A percentile compares a stretch with the other conserved stretches of the same genome.
Evolutionary conservation across 1,140 invertebrate genomes (phyloP).

Genomic region (Diabrotica virgifera): DNA sequence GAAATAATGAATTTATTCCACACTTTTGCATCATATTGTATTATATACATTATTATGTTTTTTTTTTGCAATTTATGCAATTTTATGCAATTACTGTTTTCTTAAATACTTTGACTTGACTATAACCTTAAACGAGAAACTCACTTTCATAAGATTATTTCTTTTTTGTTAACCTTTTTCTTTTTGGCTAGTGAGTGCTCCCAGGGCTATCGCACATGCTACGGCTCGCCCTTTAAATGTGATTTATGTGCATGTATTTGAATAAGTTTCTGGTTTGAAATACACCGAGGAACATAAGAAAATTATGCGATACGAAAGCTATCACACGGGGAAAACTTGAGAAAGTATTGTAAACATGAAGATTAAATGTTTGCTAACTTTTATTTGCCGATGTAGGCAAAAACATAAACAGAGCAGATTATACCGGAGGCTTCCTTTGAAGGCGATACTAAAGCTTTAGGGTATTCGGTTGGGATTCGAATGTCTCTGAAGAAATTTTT

Average conservation of each 20-base stretch:
- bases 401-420: neutral
- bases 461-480: too few species aligned
- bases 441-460: too few species aligned
- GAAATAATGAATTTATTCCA: too few species aligned
- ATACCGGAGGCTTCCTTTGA: too few species aligned
- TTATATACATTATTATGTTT: too few species aligned
- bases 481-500: too few species aligned
- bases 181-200: neutral
- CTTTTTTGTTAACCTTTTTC: conserved; percentile 3
- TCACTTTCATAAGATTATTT: neutral
- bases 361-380: neutral
- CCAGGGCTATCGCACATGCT: conserved; percentile 1
- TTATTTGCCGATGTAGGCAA: neutral
- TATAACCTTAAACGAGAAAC: neutral
- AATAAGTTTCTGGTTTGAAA: neutral
- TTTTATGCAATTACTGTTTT: too few species aligned
- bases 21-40: too few species aligned
- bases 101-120: neutral
- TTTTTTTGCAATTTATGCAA: too few species aligned
- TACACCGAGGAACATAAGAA: neutral
- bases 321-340: neutral
- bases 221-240: neutral
- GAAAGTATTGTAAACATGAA: conserved; percentile 1
- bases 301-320: neutral
- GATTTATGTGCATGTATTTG: conserved; percentile 2